These are phyloP conservation scores for Mormyrus lacerda DNA, from an alignment of 2,113 vertebrate genomes.

Conservation along the genomic window DNA sequence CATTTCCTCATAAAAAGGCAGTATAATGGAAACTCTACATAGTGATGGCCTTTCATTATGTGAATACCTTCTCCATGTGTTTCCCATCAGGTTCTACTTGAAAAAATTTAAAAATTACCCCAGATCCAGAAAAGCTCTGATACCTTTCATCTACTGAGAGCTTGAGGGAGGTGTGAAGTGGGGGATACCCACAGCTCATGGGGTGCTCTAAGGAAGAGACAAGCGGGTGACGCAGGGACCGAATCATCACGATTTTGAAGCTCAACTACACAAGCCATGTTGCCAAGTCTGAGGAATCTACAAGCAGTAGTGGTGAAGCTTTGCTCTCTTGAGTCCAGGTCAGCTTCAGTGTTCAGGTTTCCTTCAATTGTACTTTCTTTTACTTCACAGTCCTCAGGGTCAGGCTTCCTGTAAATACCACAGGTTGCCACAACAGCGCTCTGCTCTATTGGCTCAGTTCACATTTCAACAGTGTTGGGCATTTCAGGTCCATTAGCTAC, in stretches of 20 bases:
- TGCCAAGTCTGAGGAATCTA: not conserved
- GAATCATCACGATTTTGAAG: not conserved
- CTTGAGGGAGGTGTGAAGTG: not conserved
- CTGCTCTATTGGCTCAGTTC: not conserved
- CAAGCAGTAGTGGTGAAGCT: not conserved
- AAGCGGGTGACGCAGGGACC: not conserved
- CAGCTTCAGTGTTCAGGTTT: not conserved
- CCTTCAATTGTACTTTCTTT: not conserved
- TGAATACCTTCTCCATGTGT: not conserved
- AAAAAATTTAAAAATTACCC: conserved; percentile 78
- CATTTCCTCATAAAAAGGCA: not conserved
- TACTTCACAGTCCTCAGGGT: not conserved
- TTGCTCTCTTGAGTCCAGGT: not conserved
- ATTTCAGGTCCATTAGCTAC: too few species aligned
- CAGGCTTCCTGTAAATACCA: not conserved
- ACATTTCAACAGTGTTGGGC: too few species aligned
- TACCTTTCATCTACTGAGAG: conserved; percentile 80
- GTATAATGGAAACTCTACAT: not conserved
- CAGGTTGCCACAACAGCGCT: not conserved
- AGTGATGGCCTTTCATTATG: not conserved
- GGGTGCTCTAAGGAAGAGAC: not conserved
- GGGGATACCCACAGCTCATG: not conserved
- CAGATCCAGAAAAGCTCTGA: conserved; percentile 74
- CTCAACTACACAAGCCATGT: not conserved
- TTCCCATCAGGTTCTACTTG: conserved; percentile 72